A percentile compares a stretch with the other conserved stretches of the same genome.
phyloP scores from a whole-genome alignment of 2,113 vertebrate species.

The Todiramphus chloris region DNA sequence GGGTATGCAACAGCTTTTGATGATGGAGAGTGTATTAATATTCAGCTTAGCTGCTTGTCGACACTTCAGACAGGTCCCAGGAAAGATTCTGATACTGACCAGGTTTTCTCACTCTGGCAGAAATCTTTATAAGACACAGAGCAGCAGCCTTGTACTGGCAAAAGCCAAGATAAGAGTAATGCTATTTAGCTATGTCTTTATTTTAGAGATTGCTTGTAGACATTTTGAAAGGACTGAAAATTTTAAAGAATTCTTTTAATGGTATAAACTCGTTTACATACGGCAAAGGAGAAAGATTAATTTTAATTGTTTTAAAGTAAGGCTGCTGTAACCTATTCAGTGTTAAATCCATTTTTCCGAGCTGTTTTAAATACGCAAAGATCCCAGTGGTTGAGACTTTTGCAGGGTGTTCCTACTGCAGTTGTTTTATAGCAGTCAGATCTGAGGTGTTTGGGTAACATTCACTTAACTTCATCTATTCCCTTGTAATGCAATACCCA shows the following conservation, averaged over 20 bases:
- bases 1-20: slow-evolving; percentile 82
- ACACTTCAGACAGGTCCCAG: slow-evolving; percentile 76
- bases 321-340: not conserved
- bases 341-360: not conserved
- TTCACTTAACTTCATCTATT: not conserved
- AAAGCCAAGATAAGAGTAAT: slow-evolving; percentile 60
- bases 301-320: slow-evolving; percentile 7
- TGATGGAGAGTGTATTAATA: slow-evolving; percentile 81
- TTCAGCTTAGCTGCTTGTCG: slow-evolving; percentile 77
- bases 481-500: not conserved
- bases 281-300: slow-evolving; percentile 9
- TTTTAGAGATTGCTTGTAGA: slow-evolving; percentile 46
- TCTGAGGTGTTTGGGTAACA: not conserved
- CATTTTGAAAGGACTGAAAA: slow-evolving; percentile 6
- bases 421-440: not conserved
- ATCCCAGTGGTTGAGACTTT: not conserved
- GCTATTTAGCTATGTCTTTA: slow-evolving; percentile 32
- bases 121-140: slow-evolving; percentile 70
- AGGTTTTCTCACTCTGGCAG: slow-evolving; percentile 73
- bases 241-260: slow-evolving; percentile 40
- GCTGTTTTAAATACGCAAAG: not conserved
- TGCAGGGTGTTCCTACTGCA: not conserved
- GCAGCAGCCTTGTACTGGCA: slow-evolving; percentile 46
- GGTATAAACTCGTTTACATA: slow-evolving; percentile 9
- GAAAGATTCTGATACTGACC: slow-evolving; percentile 77